Conservation (phyloP, 2,888 invertebrate genomes). For the Myopa tessellatipennis region DNA sequence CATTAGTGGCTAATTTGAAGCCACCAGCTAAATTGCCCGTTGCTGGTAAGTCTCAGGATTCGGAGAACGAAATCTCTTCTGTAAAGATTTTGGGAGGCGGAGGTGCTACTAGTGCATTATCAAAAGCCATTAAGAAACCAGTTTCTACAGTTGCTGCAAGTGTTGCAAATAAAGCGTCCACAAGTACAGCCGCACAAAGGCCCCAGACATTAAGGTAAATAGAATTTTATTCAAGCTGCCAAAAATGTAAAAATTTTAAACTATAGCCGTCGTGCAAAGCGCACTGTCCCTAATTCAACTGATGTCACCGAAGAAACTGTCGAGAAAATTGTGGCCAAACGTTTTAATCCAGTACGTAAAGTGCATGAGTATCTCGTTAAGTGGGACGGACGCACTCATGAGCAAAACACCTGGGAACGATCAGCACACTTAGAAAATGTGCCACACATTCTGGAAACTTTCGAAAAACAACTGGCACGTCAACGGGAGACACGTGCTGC, state of each 20-base stretch:
- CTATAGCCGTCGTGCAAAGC: slow-evolving; percentile 63
- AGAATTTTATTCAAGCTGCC: background rate
- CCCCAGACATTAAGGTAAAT: slow-evolving; percentile 47
- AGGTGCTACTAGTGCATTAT: slow-evolving; percentile 38
- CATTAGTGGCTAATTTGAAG: slow-evolving; percentile 51
- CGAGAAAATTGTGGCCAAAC: slow-evolving; percentile 85
- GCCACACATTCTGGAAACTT: slow-evolving; percentile 81
- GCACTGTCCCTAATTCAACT: slow-evolving; percentile 56
- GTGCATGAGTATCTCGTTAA: slow-evolving; percentile 86
- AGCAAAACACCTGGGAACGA: slow-evolving; percentile 88
- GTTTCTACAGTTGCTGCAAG: slow-evolving; percentile 30
- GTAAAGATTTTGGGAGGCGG: slow-evolving; percentile 44
- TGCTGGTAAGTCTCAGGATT: slow-evolving; percentile 53
- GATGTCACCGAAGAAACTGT: slow-evolving; percentile 77
- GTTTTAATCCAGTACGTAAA: slow-evolving; percentile 82
- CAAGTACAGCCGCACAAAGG: slow-evolving; percentile 30
- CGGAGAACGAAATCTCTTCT: slow-evolving; percentile 55
- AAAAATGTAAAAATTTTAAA: slow-evolving; percentile 30
- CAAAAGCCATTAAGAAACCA: slow-evolving; percentile 51
- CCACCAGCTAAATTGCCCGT: slow-evolving; percentile 52
- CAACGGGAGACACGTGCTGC: slow-evolving; percentile 79
- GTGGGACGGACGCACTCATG: slow-evolving; percentile 85
- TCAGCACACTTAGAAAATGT: slow-evolving; percentile 81
- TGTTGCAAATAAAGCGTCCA: slow-evolving; percentile 40
- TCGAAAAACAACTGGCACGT: slow-evolving; percentile 81